phyloP scores from a whole-genome alignment of 2,888 invertebrate species.

The Athripsodes cinereus region DNA sequence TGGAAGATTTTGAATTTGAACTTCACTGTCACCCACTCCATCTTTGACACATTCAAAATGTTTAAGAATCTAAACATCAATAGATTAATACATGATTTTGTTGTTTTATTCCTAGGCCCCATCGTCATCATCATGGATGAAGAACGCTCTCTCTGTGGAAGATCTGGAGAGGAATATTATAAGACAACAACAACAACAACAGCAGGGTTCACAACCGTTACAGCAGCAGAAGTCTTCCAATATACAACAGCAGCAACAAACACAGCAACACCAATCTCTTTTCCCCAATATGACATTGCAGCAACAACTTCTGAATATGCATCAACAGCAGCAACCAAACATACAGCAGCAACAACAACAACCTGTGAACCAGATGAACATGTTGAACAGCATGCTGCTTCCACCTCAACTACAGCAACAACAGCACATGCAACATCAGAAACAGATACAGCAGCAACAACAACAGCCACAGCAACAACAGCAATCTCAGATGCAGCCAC shows the following conservation, averaged over 20 bases:
- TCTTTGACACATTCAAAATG: too few species aligned
- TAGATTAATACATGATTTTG: too few species aligned
- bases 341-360: conserved; percentile 29
- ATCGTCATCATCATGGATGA: conserved; percentile 32
- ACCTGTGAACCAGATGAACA: conserved; percentile 30
- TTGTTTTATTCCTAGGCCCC: conserved; percentile 6
- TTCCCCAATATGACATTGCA: too few species aligned
- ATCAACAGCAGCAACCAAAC: conserved; percentile 29
- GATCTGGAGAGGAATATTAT: conserved; percentile 65
- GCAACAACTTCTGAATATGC: conserved; percentile 30
- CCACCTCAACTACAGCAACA: conserved; percentile 28
- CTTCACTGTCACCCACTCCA: too few species aligned
- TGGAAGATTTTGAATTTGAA: too few species aligned
- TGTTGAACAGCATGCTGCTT: conserved; percentile 24
- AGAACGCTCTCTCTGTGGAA: conserved; percentile 67
- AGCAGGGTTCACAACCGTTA: conserved; percentile 29
- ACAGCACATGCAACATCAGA: conserved; percentile 29
- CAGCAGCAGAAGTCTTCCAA: conserved; percentile 26
- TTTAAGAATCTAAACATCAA: too few species aligned
- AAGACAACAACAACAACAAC: conserved; percentile 39
- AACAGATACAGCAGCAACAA: conserved; percentile 29
- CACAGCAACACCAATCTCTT: conserved; percentile 38
- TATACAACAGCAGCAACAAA: conserved; percentile 22
- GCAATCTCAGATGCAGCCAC: conserved; percentile 31
- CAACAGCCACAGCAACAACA: conserved; percentile 33